These are phyloP conservation scores for Litoditis marina DNA, from an alignment of 2,888 invertebrate genomes.

Conservation along the genomic window DNA sequence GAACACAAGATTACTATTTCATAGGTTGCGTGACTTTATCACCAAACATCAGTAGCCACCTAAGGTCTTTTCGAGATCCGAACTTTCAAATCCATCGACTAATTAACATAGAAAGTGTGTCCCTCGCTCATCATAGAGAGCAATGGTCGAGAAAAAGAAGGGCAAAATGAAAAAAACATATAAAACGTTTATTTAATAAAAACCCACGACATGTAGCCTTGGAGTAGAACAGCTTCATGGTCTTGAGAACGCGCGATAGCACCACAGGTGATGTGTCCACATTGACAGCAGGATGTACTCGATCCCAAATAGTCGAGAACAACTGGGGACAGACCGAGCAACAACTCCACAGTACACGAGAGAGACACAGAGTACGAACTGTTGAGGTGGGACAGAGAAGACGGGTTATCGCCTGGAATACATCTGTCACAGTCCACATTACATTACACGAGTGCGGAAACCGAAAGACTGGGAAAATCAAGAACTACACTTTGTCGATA, in stretches of 20 bases:
- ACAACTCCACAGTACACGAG: conserved; percentile 14
- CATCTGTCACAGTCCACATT: neutral
- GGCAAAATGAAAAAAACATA: neutral
- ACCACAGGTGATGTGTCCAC: neutral
- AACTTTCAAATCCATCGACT: too few species aligned
- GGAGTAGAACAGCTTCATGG: conserved; percentile 14
- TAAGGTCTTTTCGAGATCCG: too few species aligned
- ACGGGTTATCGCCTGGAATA: neutral
- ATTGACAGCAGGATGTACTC: neutral
- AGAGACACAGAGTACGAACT: conserved; percentile 12
- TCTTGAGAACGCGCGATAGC: conserved; percentile 9
- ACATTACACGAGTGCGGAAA: too few species aligned
- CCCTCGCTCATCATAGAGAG: too few species aligned
- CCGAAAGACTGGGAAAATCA: too few species aligned
- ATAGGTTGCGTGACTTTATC: too few species aligned
- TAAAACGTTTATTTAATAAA: too few species aligned
- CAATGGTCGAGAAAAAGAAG: too few species aligned
- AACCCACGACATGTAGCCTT: conserved; percentile 11
- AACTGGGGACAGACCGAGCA: neutral
- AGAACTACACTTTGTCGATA: too few species aligned
- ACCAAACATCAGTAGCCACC: too few species aligned
- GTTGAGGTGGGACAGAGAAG: neutral
- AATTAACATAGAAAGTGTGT: too few species aligned
- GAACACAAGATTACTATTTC: too few species aligned
- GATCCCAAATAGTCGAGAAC: neutral